Conservation (phyloP, 2,797 vertebrate species). For the Orientallactaga sibirica region DNA sequence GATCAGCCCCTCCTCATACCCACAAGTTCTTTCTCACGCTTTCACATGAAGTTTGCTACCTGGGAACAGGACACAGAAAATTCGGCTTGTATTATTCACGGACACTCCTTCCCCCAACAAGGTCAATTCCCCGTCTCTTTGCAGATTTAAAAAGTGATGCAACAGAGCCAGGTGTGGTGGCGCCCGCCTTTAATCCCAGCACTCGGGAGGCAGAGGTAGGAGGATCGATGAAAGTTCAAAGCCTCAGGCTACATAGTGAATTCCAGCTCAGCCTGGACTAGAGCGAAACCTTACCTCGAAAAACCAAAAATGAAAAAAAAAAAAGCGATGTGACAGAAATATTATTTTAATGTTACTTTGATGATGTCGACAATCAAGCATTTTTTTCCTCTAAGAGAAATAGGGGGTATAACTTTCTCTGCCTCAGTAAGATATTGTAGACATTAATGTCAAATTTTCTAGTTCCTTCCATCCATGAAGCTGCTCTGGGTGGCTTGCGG, state of each 20-base stretch:
- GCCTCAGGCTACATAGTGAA: no score
- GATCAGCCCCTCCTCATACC: background rate
- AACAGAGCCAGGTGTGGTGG: background rate
- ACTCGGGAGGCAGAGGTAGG: no score
- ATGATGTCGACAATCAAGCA: background rate
- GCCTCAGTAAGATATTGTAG: background rate
- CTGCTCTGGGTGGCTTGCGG: background rate
- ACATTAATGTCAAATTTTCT: background rate
- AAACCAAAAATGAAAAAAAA: no score
- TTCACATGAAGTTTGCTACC: background rate
- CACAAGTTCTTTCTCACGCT: background rate
- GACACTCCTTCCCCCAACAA: background rate
- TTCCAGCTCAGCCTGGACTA: no score
- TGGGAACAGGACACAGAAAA: background rate
- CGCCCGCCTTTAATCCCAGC: no score
- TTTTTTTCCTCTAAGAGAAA: background rate
- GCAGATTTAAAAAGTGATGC: background rate
- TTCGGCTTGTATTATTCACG: accelerated
- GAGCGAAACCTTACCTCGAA: no score
- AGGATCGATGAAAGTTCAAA: no score
- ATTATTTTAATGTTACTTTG: background rate
- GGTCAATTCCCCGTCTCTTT: background rate
- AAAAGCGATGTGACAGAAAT: background rate
- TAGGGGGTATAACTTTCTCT: background rate
- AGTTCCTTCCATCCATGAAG: background rate